These are phyloP conservation scores for Punctoribates punctum DNA, from an alignment of 2,888 invertebrate genomes.

Conservation along the genomic window DNA sequence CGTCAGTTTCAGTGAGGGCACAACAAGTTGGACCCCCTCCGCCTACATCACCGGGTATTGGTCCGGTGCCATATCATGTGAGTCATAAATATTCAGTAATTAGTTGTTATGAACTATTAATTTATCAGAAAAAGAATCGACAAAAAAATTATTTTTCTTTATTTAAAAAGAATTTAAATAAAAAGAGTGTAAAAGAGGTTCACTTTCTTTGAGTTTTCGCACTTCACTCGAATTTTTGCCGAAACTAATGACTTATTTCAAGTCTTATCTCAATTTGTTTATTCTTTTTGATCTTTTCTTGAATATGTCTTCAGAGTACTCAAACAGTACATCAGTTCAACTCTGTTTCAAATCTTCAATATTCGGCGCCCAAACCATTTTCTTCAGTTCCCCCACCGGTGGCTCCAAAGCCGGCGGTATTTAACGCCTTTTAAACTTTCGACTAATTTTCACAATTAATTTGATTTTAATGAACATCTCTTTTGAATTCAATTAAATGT, in stretches of 20 bases:
- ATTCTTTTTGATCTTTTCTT: not conserved
- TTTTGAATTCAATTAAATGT: not conserved
- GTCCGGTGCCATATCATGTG: slow-evolving; percentile 40
- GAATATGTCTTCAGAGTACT: slow-evolving; percentile 25
- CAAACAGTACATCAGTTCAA: slow-evolving; percentile 20
- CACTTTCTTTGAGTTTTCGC: not conserved
- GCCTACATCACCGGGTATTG: slow-evolving; percentile 27
- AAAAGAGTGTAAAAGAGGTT: not conserved
- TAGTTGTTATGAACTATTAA: not conserved
- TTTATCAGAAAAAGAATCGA: not conserved
- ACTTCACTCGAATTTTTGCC: not conserved
- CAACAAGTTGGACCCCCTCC: not conserved
- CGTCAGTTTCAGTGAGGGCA: slow-evolving; percentile 8
- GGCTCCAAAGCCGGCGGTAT: slow-evolving; percentile 44
- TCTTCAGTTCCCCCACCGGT: slow-evolving; percentile 44
- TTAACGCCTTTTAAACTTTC: not conserved
- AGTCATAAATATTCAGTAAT: not conserved
- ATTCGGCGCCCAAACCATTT: slow-evolving; percentile 21
- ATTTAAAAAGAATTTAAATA: not conserved
- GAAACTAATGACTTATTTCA: not conserved
- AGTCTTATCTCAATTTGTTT: slow-evolving; percentile 16
- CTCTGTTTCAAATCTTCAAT: slow-evolving; percentile 11
- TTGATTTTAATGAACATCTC: not conserved
- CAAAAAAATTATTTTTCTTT: not conserved
- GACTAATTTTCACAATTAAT: not conserved